These are phyloP conservation scores for Noctilio leporinus DNA, from an alignment of 2,113 vertebrate genomes.

Conservation along the genomic window DNA sequence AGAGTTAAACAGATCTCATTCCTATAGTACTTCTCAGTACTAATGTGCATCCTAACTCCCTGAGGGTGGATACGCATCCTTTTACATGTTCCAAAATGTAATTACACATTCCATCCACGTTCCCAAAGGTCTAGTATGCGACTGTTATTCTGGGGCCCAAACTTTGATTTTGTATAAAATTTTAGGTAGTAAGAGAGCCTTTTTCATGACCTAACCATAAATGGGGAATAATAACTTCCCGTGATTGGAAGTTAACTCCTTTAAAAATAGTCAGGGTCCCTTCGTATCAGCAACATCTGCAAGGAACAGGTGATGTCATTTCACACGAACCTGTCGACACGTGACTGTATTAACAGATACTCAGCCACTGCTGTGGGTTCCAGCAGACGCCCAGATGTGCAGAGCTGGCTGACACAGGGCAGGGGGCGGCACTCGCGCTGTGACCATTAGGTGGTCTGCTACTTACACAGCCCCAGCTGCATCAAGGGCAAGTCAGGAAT, in stretches of 20 bases:
- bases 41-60: neutral
- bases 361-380: neutral
- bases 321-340: neutral
- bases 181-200: neutral
- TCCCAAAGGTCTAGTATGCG: neutral
- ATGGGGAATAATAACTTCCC: neutral
- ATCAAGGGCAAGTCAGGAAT: neutral
- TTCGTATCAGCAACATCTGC: neutral
- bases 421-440: constrained; percentile 32
- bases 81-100: neutral
- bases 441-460: neutral
- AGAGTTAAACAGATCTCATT: constrained; percentile 7
- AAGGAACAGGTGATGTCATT: constrained; percentile 24
- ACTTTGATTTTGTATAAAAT: constrained; percentile 25
- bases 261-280: constrained; percentile 32
- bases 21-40: neutral
- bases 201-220: constrained; percentile 2
- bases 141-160: neutral
- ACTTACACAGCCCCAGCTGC: neutral
- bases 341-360: neutral
- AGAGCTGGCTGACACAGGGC: neutral
- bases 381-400: neutral
- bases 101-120: neutral
- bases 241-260: neutral
- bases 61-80: neutral